Evolutionary conservation across 2,797 vertebrate species (phyloP).

Genomic region (Cynopterus sphinx): DNA sequence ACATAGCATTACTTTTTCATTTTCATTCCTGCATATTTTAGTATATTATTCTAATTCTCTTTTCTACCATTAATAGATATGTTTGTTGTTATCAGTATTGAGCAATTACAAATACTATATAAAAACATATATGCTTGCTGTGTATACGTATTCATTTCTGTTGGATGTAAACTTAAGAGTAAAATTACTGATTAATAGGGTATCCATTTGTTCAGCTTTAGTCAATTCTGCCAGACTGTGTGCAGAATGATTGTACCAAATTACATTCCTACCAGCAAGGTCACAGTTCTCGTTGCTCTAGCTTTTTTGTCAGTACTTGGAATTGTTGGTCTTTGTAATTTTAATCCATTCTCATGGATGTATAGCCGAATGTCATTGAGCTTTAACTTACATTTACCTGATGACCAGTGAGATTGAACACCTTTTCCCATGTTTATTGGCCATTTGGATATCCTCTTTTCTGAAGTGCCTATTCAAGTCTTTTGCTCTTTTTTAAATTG

Average conservation of each 20-base stretch:
- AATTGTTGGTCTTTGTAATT: background rate
- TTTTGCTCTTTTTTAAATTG: background rate
- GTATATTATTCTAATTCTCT: background rate
- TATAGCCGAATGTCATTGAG: background rate
- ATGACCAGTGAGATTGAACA: background rate
- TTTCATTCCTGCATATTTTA: background rate
- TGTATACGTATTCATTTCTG: background rate
- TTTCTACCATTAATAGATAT: background rate
- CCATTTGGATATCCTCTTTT: background rate
- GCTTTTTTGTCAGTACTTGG: background rate
- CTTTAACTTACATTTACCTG: background rate
- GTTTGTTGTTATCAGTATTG: background rate
- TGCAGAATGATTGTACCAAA: background rate
- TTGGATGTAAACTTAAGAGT: slow-evolving; percentile 1
- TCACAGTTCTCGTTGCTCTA: background rate
- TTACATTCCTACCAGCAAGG: background rate
- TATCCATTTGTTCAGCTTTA: background rate
- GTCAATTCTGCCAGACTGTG: background rate
- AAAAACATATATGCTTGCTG: background rate
- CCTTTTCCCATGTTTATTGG: background rate
- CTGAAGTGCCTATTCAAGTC: background rate
- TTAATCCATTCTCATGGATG: background rate
- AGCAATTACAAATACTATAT: background rate
- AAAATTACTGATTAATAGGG: background rate
- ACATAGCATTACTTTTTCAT: background rate